Evolutionary conservation across 2,113 vertebrate species (phyloP).

Genomic region (Noctilio leporinus): DNA sequence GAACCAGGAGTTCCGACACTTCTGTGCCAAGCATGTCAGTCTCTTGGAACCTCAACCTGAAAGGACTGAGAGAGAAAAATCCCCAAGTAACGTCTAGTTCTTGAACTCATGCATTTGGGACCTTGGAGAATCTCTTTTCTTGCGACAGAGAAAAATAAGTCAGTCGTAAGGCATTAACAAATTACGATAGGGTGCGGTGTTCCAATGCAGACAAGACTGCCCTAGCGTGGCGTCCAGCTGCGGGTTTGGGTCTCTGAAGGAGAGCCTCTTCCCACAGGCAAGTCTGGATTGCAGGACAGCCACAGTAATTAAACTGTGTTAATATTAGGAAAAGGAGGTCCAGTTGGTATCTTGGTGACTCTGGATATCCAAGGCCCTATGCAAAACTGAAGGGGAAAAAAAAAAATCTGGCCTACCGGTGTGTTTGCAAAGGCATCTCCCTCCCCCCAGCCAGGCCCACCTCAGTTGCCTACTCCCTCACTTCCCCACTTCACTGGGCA

Average conservation of each 20-base stretch:
- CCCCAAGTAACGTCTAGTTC: not conserved
- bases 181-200: not conserved
- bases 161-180: not conserved
- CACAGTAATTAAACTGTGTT: not conserved
- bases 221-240: not conserved
- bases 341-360: not conserved
- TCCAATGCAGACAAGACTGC: not conserved
- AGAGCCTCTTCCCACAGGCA: not conserved
- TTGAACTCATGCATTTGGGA: slow-evolving; percentile 24
- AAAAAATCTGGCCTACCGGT: not conserved
- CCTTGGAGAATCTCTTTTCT: not conserved
- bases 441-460: no score
- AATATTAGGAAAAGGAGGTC: not conserved
- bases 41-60: not conserved
- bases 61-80: not conserved
- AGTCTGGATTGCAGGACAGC: not conserved
- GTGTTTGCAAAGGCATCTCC: not conserved
- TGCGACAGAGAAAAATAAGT: slow-evolving; percentile 9
- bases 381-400: not conserved
- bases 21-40: not conserved
- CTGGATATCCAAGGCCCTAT: not conserved
- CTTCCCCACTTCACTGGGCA: not conserved
- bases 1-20: not conserved
- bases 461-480: not conserved
- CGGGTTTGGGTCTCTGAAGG: not conserved